Evolutionary conservation across 2,113 vertebrate genomes (phyloP).

Genomic region (Phylloscopus whistleri): DNA sequence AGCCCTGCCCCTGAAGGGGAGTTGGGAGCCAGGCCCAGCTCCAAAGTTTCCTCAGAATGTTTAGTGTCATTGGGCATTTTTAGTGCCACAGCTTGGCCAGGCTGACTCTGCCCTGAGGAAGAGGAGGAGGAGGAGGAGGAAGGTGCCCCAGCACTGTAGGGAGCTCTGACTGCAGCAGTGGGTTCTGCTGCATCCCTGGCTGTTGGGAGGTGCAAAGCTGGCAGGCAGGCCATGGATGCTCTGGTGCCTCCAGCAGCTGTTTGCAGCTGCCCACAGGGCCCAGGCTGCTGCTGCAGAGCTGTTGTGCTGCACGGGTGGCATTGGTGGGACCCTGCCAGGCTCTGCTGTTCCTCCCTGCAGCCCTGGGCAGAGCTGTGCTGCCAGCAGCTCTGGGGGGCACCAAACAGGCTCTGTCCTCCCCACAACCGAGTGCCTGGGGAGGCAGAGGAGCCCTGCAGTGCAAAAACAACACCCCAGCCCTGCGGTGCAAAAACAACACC

Average conservation of each 20-base stretch:
- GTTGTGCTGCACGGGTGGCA: accelerated
- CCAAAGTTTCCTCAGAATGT: not conserved
- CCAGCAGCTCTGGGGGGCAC: not conserved
- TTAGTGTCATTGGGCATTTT: no score
- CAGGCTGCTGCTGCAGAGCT: not conserved
- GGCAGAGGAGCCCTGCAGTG: not conserved
- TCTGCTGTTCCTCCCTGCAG: not conserved
- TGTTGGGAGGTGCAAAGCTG: not conserved
- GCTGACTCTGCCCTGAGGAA: not conserved
- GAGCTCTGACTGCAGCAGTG: not conserved
- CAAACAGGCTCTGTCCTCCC: not conserved
- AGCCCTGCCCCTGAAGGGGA: not conserved
- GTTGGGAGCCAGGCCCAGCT: not conserved
- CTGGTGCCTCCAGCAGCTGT: not conserved
- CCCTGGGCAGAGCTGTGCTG: not conserved
- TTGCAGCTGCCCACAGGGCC: not conserved
- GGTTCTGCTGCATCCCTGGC: not conserved
- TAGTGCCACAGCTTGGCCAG: not conserved
- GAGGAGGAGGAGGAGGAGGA: not conserved
- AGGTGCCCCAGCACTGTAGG: not conserved
- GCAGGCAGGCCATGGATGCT: not conserved
- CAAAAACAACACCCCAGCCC: no score
- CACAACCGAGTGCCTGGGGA: accelerated
- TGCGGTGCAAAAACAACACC: no score
- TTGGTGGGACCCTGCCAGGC: not conserved